Conservation (phyloP, 2,888 invertebrate species). For the Agonopterix subpropinquella region DNA sequence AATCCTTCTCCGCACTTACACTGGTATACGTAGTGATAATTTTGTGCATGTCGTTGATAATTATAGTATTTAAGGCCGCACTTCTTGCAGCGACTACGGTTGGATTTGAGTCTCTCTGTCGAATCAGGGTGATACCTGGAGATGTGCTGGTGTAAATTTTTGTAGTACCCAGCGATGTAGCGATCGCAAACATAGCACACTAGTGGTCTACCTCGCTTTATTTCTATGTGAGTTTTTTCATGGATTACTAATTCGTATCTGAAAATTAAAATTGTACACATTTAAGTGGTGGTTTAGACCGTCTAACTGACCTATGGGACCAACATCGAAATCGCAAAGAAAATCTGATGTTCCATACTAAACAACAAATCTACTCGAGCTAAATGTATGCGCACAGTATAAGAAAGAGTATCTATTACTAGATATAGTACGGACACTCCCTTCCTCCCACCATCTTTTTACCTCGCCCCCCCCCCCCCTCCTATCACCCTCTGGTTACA, state of each 20-base stretch:
- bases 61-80: slow-evolving; percentile 13
- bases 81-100: slow-evolving; percentile 7
- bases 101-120: neutral
- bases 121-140: slow-evolving; percentile 4
- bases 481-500: too few species aligned
- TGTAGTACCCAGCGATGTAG: slow-evolving; percentile 20
- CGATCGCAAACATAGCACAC: slow-evolving; percentile 29
- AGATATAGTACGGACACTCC: too few species aligned
- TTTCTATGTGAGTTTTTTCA: slow-evolving; percentile 25
- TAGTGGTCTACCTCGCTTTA: slow-evolving; percentile 7
- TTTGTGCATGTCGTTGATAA: slow-evolving; percentile 8
- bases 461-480: too few species aligned
- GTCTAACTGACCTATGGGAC: too few species aligned
- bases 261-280: slow-evolving; percentile 17
- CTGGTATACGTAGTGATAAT: slow-evolving; percentile 12
- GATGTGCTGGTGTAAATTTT: slow-evolving; percentile 11
- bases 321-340: too few species aligned
- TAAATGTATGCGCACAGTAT: too few species aligned
- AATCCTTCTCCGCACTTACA: neutral
- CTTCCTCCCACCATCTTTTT: too few species aligned
- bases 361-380: too few species aligned
- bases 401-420: too few species aligned
- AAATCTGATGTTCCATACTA: too few species aligned
- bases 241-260: slow-evolving; percentile 33
- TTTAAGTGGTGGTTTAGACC: too few species aligned